phyloP scores from a whole-genome alignment of 2,888 invertebrate species.

The Camponotus fellah region DNA sequence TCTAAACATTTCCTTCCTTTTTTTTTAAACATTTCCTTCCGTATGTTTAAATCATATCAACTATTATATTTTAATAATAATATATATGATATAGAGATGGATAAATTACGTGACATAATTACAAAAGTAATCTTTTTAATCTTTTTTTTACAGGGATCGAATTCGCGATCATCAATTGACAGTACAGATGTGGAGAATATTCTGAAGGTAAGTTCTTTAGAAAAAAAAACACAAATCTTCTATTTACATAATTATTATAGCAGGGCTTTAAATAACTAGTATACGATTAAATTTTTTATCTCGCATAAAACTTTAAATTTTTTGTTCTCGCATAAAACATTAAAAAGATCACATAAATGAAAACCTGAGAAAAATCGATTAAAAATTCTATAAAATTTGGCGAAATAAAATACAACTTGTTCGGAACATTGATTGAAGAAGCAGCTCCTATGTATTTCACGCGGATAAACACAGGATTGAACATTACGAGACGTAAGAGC shows the following conservation, averaged over 20 bases:
- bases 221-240: not conserved
- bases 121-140: not conserved
- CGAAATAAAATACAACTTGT: not conserved
- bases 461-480: constrained; percentile 28
- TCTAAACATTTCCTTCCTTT: not conserved
- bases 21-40: not conserved
- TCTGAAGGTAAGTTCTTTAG: constrained; percentile 87
- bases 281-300: not conserved
- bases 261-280: not conserved
- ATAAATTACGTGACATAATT: not conserved
- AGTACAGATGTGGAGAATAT: constrained; percentile 89
- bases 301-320: not conserved
- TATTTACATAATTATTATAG: not conserved
- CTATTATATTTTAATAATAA: not conserved
- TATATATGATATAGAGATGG: not conserved
- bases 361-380: not conserved
- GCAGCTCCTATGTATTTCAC: not conserved
- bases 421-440: constrained; percentile 10
- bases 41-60: not conserved
- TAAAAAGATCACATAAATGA: not conserved
- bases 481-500: constrained; percentile 19
- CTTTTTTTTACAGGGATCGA: constrained; percentile 82
- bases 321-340: no score
- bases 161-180: constrained; percentile 86
- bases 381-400: constrained; percentile 7